These are phyloP conservation scores for Campoplex capitator DNA, from an alignment of 2,888 invertebrate genomes.

Conservation along the genomic window DNA sequence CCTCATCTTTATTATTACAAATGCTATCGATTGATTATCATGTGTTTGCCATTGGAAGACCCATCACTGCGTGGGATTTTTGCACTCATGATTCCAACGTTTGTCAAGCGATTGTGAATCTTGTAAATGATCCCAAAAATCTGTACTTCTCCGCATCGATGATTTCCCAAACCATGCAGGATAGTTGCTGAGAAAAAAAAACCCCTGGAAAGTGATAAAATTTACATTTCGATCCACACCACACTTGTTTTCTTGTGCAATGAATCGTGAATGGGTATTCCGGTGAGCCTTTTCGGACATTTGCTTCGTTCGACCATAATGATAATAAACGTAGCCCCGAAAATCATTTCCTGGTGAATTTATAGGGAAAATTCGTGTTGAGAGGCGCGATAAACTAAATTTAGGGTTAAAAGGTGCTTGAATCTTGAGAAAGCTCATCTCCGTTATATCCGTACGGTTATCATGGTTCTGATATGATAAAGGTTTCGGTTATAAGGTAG, in stretches of 20 bases:
- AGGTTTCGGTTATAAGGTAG: constrained; percentile 36
- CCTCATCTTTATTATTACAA: not conserved
- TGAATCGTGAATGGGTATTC: not conserved
- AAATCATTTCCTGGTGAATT: constrained; percentile 2
- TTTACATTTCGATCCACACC: not conserved
- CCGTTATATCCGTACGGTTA: constrained; percentile 28
- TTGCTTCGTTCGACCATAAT: not conserved
- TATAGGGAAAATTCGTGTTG: constrained; percentile 15
- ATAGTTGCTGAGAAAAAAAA: not conserved
- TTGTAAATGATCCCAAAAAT: not conserved
- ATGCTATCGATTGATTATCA: no score
- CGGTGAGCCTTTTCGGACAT: not conserved
- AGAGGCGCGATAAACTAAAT: constrained; percentile 23
- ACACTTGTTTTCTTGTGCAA: not conserved
- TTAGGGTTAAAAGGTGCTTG: constrained; percentile 15
- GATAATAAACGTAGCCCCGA: not conserved
- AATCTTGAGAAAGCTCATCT: constrained; percentile 15
- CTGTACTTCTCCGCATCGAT: not conserved
- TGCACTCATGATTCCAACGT: no score
- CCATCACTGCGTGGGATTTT: no score
- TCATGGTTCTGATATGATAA: constrained; percentile 39
- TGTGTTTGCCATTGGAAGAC: no score
- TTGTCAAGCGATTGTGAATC: not conserved
- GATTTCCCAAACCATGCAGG: not conserved
- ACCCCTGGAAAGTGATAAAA: not conserved